Evolutionary conservation across 2,113 vertebrate genomes (phyloP), one percentile per base, ranked within the genome.

Genomic region (Cygnus buccinator): DNA sequence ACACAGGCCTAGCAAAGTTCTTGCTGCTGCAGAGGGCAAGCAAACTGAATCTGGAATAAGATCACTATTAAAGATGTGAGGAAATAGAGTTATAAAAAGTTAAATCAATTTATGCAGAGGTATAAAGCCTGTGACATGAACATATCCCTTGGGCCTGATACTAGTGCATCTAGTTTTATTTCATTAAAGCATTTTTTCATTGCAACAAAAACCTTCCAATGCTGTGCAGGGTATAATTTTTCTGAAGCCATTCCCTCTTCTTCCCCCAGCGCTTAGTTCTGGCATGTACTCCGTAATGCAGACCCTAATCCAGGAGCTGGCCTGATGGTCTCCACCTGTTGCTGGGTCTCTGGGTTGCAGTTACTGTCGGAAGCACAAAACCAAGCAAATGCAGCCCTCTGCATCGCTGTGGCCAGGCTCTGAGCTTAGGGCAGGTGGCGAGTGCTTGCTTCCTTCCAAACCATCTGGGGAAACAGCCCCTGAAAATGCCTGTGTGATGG

Each of bases 351-450:
- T 1, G 1, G 22, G 50, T 44, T 52, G 58, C 48, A 61, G 39
- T 35, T 70, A 8, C 50, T 28, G 31, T 44, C 44, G 6, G 62
- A 71, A 62, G 62, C 46, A 61, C 28, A 46, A 6, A 25, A 14
- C 67, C 62, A 33, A 66, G 57, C 39, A 48, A 43, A 26, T 8
- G 52, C n/a, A 71, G 44, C 58, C 31, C 26, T 54, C 33, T 72
- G 58, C 4, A 13, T 22, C 41, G 41, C 61, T 16, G 29, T 0
- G 0, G 33, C 31, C 46, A 35, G 76, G 21, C 13, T 16, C 9
- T 1, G 1, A 16, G 46, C 37, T 54, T 35, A 41, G 37, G 58
- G 28, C 11, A 4, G 31, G 33, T 44, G 20, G 13, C 46, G 44
- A 46, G 33, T 7, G 14, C 78, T 65, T n/a, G 16, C 28, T 39